Conservation (phyloP, 2,113 vertebrate genomes). For the Peromyscus maniculatus region DNA sequence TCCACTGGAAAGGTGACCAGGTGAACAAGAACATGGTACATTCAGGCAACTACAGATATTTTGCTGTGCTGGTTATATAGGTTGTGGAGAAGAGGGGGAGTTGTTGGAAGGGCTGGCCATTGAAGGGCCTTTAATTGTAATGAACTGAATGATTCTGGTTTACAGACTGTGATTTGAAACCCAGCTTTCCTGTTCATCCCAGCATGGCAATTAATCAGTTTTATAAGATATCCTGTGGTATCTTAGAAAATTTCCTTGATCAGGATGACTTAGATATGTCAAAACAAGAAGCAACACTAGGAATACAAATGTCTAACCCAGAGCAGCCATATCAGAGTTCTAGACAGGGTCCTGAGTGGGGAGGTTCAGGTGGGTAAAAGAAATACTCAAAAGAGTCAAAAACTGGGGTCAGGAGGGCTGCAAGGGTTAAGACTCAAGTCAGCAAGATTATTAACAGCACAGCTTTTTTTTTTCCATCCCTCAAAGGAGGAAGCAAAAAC, state of each 20-base stretch:
- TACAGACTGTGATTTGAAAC: neutral
- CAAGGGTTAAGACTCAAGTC: neutral
- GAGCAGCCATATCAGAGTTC: neutral
- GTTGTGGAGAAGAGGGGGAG: neutral
- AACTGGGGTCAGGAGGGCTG: neutral
- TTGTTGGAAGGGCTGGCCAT: neutral
- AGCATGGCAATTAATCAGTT: neutral
- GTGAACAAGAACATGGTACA: neutral
- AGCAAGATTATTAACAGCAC: neutral
- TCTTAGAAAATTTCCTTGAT: slow-evolving; percentile 35
- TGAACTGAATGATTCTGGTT: neutral
- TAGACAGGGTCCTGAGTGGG: neutral
- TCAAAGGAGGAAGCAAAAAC: neutral
- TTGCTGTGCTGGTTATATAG: slow-evolving; percentile 16
- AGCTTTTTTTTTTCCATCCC: neutral
- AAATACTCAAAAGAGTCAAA: neutral
- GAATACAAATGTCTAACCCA: neutral
- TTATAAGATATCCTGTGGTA: neutral
- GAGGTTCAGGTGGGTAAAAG: neutral
- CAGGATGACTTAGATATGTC: slow-evolving; percentile 23
- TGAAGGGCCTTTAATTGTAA: neutral
- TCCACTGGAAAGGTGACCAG: neutral
- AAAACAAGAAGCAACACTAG: neutral
- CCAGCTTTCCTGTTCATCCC: no score
- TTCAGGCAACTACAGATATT: slow-evolving; percentile 25